Base-by-base conservation (phyloP, 2,797 vertebrate genomes). In the Macrochelys suwanniensis region DNA sequence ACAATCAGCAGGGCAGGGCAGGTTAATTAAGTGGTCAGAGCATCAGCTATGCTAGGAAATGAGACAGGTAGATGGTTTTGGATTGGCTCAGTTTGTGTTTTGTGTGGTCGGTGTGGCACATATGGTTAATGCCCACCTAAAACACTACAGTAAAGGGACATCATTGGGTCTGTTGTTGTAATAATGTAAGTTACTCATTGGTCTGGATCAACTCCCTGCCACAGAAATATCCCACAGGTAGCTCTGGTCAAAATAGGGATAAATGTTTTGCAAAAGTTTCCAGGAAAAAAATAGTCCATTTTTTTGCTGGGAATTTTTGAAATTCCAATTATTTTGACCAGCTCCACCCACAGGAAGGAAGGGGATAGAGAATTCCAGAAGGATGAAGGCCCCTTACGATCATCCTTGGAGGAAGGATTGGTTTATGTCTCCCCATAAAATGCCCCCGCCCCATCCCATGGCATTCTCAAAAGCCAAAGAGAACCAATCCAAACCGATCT, bases 121-220 rank as follows among this genome's bases (percentile, higher is more conserved):
- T 33, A 94, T 86, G 91, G 93, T 96, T 95, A 96, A 95, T 76
- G 54, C 49, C 83, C 71, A 4, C 59, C 78, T 78, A 93, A 54
- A 78, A 90, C 89, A 61, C 65, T 85, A 95, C 92, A 96, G 93
- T 93, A 96, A 97, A 97, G 96, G 89, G 84, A 89, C 88, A 94
- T 25, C 11, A 0, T 54, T 76, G 23, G 26, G 25, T 47, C 25
- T 47, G 42, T 47, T 76, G 12, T 91, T 94, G 87, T 89, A 78
- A 78, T 87, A 92, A 89, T 49, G 53, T 42, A 45, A 91, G 37
- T 2, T 0, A 89, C 25, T 68, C 53, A 81, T 21, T 53, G 74
- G 84, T 2, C 57, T 37, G 93, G 88, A 91, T 0, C 0, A 74
- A 65, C 86, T 87, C 93, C 86, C 93, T 87, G 84, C 59, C 95